Base-by-base conservation (phyloP, 1,140 invertebrate genomes). In the Drosophila tsacasi region DNA sequence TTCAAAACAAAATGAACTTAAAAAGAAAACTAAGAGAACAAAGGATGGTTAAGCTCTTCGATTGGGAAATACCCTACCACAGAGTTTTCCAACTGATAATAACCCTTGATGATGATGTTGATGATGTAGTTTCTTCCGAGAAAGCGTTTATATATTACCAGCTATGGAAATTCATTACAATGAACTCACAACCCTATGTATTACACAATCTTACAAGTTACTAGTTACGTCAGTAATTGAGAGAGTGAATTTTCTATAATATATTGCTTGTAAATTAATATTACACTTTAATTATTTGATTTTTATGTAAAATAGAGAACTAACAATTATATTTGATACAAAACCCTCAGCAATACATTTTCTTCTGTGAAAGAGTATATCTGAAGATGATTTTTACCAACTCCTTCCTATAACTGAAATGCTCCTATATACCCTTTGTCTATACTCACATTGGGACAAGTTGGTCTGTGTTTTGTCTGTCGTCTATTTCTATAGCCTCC, bases 391-490 rank as follows among this genome's bases (percentile, higher is more conserved):
- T 5, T 58, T 59, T 40, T 30, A 64, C 30, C 15, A 42, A n/a
- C 25, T 21, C 0, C 2, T n/a, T 65, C 5, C 23, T 4, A 42
- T 65, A 54, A 37, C 13, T 39, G 6, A 40, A 19, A 35, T 35
- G 32, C 47, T n/a, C 4, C 46, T 21, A 23, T n/a, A 54, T 52
- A 44, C 37, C 30, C 67, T 52, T 30, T 44, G 55, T 37, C 32
- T 55, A 39, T 21, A 39, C 25, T 19, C 50, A 71, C 35, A 68
- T 76, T 47, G 59, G 47, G 27, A 54, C 35, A 40, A 61, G 39
- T 72, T 72, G 78, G 67, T 44, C 67, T 71, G 63, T 54, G 64
- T 50, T 72, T 50, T 82, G 46, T 79, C 75, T 59, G 67, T 61
- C 50, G 37, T 25, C 25, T 59, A 44, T n/a, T 35, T 37, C 47